Base-by-base conservation (phyloP, 2,888 invertebrate species). In the Cerastoderma edule region DNA sequence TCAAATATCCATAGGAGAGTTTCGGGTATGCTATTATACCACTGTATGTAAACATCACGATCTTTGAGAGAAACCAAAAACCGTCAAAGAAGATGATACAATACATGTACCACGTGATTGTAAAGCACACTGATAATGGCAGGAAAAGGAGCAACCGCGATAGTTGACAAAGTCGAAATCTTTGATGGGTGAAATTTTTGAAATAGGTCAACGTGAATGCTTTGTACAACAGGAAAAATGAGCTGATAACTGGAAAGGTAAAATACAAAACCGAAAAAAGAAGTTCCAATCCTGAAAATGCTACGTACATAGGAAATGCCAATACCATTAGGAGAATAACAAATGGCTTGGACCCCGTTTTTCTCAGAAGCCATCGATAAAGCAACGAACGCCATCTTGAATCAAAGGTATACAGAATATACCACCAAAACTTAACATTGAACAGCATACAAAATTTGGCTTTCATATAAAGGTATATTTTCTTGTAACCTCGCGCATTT, bases 11-110 rank as follows among this genome's bases (percentile, higher is more conserved):
- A 24, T 75, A 80, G 0, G 79, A 80, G 1, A 75, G 8, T 46
- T 71, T 75, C 3, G 79, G 75, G 44, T 69, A 75, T 0, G 75
- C 79, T 16, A 79, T 70, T 8, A 75, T 56, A 0, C 79, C 79
- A 33, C 67, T 73, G 57, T 75, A 75, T 13, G 79, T 75, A 22
- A 75, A 75, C 69, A 70, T 79, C 5, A 50, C 75, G 19, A 72
- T 72, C 33, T 75, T 73, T 13, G 70, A 75, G 50, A 79, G 53
- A 63, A 79, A 79, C 72, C 72, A 75, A 30, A 75, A 79, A 1
- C 70, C 72, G 35, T 72, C 79, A 33, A 79, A 79, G 50, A 79
- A 79, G 6, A 72, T 50, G 0, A 72, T 39, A 27, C 79, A 72
- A 22, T 70, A 79, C 75, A 70, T 75, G 57, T 79, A 79, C 79